These are phyloP conservation scores for Drosophila aff. DNA, from an alignment of 1,140 invertebrate species.

Conservation along the genomic window DNA sequence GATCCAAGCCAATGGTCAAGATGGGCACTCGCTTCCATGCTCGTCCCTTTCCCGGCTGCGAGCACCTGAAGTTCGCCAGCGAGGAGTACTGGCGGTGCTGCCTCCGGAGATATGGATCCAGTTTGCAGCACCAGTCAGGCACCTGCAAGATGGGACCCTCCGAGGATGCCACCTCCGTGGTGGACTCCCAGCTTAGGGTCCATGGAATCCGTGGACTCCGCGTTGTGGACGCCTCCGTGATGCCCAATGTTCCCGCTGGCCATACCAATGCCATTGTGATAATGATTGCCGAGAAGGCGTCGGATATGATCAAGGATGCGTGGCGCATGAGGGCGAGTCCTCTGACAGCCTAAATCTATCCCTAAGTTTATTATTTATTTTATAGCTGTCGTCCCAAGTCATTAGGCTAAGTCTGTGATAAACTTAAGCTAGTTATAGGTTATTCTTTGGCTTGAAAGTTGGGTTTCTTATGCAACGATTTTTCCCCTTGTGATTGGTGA, in stretches of 20 bases:
- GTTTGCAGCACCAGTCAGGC: slow-evolving; percentile 91
- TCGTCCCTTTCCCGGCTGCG: slow-evolving; percentile 89
- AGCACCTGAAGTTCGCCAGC: slow-evolving; percentile 86
- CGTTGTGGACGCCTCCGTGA: slow-evolving; percentile 91
- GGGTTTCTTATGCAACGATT: neutral
- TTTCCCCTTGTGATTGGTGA: slow-evolving; percentile 9
- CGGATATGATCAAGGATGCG: slow-evolving; percentile 87
- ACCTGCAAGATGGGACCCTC: slow-evolving; percentile 92
- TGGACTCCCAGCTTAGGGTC: slow-evolving; percentile 90
- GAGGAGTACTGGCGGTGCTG: slow-evolving; percentile 92
- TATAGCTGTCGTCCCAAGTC: slow-evolving; percentile 31
- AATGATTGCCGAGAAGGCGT: slow-evolving; percentile 89
- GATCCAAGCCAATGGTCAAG: slow-evolving; percentile 87
- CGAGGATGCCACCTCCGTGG: slow-evolving; percentile 89
- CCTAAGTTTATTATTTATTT: slow-evolving; percentile 59
- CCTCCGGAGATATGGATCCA: slow-evolving; percentile 88
- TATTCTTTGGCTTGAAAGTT: neutral
- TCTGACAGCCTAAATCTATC: slow-evolving; percentile 3
- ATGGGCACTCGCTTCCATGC: slow-evolving; percentile 88
- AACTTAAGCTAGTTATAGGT: slow-evolving; percentile 18
- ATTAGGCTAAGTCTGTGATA: slow-evolving; percentile 57
- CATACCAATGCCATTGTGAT: slow-evolving; percentile 88
- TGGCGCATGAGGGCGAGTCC: slow-evolving; percentile 82
- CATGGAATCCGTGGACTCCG: slow-evolving; percentile 89
- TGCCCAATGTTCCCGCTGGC: slow-evolving; percentile 88